Percentiles rank a stretch among this genome's conserved stretches.
Evolutionary conservation across 2,888 invertebrate genomes (phyloP).

Genomic region (Drosophila hamatofila): DNA sequence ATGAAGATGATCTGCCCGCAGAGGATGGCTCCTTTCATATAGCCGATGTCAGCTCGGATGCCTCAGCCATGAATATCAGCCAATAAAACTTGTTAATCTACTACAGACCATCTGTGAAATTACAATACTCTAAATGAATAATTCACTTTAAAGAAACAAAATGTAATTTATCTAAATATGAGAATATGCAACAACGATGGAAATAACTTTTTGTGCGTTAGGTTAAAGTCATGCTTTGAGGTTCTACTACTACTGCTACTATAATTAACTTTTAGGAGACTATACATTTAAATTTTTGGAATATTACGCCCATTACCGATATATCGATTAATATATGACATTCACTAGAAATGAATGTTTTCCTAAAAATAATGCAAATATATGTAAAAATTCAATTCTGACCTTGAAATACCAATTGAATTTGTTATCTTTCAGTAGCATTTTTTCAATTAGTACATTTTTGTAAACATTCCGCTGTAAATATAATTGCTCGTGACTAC

Average conservation of each 20-base stretch:
- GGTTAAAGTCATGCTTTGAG: not conserved
- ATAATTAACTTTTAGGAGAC: too few relatives aligned
- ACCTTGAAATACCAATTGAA: not conserved
- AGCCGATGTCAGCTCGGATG: slow-evolving; percentile 83
- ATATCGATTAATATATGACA: not conserved
- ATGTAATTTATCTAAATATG: not conserved
- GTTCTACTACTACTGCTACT: not conserved
- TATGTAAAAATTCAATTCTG: not conserved
- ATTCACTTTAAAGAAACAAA: not conserved
- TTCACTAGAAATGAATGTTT: too few relatives aligned
- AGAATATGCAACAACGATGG: too few relatives aligned
- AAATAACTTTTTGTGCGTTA: too few relatives aligned
- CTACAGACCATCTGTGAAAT: too few relatives aligned
- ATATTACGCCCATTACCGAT: not conserved
- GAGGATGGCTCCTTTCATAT: slow-evolving; percentile 80
- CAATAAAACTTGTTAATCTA: slow-evolving; percentile 60
- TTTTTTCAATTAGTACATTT: not conserved
- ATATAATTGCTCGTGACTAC: not conserved
- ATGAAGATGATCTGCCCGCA: slow-evolving; percentile 88
- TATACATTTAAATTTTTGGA: too few relatives aligned
- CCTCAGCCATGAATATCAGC: slow-evolving; percentile 83
- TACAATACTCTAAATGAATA: slow-evolving; percentile 1
- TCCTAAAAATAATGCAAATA: too few relatives aligned
- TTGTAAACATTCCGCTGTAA: not conserved
- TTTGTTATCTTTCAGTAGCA: not conserved